These are phyloP conservation scores for Netelia virgata DNA, from an alignment of 2,888 invertebrate species.

Conservation along the genomic window DNA sequence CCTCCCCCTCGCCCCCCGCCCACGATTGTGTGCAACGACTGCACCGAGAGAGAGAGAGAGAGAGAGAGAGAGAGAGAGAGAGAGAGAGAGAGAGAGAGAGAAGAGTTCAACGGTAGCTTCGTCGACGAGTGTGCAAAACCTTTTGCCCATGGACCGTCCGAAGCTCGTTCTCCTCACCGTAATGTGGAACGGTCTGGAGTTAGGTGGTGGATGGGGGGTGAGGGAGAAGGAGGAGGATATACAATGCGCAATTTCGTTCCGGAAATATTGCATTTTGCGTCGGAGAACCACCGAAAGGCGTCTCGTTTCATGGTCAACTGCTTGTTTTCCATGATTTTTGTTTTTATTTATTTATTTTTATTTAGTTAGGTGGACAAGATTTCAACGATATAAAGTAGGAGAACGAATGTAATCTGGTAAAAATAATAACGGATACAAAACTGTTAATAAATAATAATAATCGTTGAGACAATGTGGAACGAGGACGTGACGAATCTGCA, in stretches of 20 bases:
- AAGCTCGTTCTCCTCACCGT: constrained; percentile 38
- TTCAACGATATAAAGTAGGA: not conserved
- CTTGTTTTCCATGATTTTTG: constrained; percentile 1
- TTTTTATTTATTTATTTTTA: constrained; percentile 1
- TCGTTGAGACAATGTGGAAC: too few relatives aligned
- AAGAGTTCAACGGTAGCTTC: constrained; percentile 5
- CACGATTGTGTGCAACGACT: constrained; percentile 61
- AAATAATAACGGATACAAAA: too few relatives aligned
- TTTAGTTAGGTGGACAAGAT: constrained; percentile 8
- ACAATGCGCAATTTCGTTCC: constrained; percentile 75
- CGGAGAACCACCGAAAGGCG: constrained; percentile 57
- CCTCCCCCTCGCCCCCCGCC: not conserved
- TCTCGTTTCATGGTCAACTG: constrained; percentile 37
- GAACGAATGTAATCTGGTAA: too few relatives aligned
- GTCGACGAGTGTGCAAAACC: constrained; percentile 36
- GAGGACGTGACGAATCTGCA: too few relatives aligned
- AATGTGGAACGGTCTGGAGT: constrained; percentile 39
- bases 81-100: too few relatives aligned
- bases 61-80: constrained; percentile 31
- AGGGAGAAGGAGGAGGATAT: constrained; percentile 37
- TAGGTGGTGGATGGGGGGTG: constrained; percentile 19
- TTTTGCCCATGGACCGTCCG: constrained; percentile 36
- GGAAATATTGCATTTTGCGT: constrained; percentile 76
- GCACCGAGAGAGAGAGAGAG: constrained; percentile 36
- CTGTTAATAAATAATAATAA: too few relatives aligned